Base-by-base conservation (phyloP, 2,888 invertebrate species). In the Serrognathus titanus region DNA sequence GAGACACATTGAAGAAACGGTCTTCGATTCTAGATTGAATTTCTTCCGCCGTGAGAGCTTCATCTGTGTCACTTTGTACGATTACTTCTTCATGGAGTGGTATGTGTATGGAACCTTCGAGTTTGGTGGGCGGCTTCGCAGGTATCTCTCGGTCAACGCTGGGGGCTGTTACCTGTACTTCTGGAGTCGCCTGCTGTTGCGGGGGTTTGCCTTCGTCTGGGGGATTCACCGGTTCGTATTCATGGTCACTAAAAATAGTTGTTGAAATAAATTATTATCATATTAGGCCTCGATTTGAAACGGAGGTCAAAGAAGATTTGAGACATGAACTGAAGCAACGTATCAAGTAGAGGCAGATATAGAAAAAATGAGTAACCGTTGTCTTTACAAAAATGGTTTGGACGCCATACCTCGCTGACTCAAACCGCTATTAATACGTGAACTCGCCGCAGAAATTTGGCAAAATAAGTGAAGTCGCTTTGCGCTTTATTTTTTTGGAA, bases 201-300 rank as follows among this genome's bases (percentile, higher is more conserved):
- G 50, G 40, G 12, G 50, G 31, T 7, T 16, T 39, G 36, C 48
- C 49, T 45, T 36, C 78, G 53, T 81, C 80, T 60, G 80, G 88
- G 69, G 88, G 87, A 74, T 88, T 90, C 76, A 94, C 88, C 68
- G 92, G 90, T 82, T 94, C 94, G 81, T 94, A 94, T 80, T 93
- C 92, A 85, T 94, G 93, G 83, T 93, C 93, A 84, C 93, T 94
- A 82, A 69, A 85, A 85, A 7, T 9, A 7, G 7, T 6, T 5
- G 7, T 31, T 31, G 16, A 31, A 31, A 31, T 31, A 31, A 31
- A 31, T 31, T 31, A 7, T 7, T 7, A 16, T 16, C 16, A 16
- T 16, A 3, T 16, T 16, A 16, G 16, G 2, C 16, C 16, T 16
- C 16, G 2, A 2, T 16, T 16, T 3, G 9, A 43, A 5, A 11